Conservation (phyloP, 92 coral and sea anemone species). For the Metridium senile region DNA sequence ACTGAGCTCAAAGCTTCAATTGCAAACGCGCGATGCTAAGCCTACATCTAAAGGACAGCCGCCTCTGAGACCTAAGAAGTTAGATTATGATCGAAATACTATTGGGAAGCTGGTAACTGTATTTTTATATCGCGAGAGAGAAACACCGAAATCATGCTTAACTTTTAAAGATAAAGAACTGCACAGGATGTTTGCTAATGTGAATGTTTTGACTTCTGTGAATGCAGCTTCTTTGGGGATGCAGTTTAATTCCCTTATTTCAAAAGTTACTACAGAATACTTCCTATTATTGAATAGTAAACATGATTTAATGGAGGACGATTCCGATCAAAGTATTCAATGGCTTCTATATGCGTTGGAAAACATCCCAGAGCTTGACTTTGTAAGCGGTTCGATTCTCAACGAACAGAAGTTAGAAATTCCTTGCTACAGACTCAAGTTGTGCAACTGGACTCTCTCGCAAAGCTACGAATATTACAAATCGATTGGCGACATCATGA, state of each 20-base stretch:
- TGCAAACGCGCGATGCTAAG: too few species aligned
- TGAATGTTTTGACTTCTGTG: neutral
- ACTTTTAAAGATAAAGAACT: neutral
- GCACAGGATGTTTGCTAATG: neutral
- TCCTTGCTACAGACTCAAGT: slow-evolving; percentile 42
- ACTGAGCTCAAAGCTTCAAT: too few species aligned
- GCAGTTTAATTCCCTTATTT: slow-evolving; percentile 2
- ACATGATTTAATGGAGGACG: slow-evolving; percentile 12
- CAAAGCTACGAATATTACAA: slow-evolving; percentile 63
- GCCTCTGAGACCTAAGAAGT: too few species aligned
- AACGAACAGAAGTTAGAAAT: slow-evolving; percentile 36
- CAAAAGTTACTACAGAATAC: slow-evolving; percentile 42
- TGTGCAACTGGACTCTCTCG: slow-evolving; percentile 71
- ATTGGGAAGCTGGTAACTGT: slow-evolving; percentile 8
- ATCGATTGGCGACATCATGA: slow-evolving; percentile 65
- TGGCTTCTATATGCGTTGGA: slow-evolving; percentile 51
- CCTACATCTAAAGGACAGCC: too few species aligned
- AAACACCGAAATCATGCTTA: neutral
- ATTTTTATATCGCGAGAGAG: neutral
- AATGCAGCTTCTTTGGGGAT: neutral
- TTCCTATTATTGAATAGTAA: slow-evolving; percentile 45
- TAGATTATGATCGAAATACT: too few species aligned
- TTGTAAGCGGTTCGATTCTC: slow-evolving; percentile 66
- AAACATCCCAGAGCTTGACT: slow-evolving; percentile 57
- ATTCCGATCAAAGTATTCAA: slow-evolving; percentile 28